Conservation (phyloP, 2,888 invertebrate genomes). For the Euzetes globulus region DNA sequence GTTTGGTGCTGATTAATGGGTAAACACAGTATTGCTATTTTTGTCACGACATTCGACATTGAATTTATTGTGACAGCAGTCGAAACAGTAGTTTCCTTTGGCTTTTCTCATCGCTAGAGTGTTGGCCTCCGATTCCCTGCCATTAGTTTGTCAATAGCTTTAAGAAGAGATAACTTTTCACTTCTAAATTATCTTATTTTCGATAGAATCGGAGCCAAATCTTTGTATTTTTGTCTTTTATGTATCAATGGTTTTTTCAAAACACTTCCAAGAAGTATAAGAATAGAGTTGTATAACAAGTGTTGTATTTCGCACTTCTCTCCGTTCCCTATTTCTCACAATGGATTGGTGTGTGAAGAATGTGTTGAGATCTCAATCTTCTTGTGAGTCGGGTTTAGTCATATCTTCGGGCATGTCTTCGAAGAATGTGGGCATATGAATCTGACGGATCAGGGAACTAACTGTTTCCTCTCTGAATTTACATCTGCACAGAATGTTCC, state of each 20-base stretch:
- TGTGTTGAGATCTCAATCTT: conserved; percentile 15
- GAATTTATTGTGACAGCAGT: neutral
- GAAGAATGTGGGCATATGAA: conserved; percentile 43
- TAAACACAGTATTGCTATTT: conserved; percentile 8
- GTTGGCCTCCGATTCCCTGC: neutral
- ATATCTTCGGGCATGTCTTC: conserved; percentile 40
- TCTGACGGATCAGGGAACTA: conserved; percentile 42
- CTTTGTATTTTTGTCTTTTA: neutral
- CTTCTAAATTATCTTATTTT: neutral
- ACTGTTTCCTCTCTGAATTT: conserved; percentile 42
- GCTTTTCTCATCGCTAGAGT: neutral
- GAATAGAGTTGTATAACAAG: neutral
- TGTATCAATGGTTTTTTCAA: neutral
- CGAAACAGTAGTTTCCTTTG: neutral
- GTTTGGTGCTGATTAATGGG: neutral
- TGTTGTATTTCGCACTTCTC: neutral
- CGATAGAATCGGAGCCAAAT: neutral
- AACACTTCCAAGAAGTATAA: neutral
- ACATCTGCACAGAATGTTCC: conserved; percentile 72
- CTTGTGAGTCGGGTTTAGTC: conserved; percentile 31
- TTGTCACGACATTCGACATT: conserved; percentile 2
- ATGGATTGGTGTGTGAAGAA: neutral
- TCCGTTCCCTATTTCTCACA: neutral
- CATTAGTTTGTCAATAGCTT: neutral
- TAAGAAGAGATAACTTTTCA: neutral